Evolutionary conservation across 1,140 invertebrate species (phyloP).

Genomic region (Pseudobourletiella spinata): DNA sequence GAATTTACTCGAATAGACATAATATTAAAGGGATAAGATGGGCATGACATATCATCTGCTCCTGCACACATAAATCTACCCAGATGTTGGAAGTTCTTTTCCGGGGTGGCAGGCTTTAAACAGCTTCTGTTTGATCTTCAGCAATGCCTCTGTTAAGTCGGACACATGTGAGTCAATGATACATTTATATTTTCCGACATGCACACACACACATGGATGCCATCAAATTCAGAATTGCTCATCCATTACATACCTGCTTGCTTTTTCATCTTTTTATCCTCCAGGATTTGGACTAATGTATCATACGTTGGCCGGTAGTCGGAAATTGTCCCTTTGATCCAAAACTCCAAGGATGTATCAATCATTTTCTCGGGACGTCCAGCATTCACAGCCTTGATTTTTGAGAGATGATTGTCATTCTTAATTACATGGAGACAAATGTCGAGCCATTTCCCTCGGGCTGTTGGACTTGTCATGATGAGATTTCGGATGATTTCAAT

Average conservation of each 20-base stretch:
- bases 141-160: no score
- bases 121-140: no score
- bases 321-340: not conserved
- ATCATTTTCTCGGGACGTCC: slow-evolving; percentile 8
- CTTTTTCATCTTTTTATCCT: slow-evolving; percentile 7
- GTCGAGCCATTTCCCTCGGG: slow-evolving; percentile 7
- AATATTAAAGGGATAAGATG: no score
- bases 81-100: no score
- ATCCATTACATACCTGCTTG: slow-evolving; percentile 2
- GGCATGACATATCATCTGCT: no score
- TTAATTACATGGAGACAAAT: not conserved
- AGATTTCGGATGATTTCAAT: slow-evolving; percentile 3
- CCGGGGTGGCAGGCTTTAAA: no score
- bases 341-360: slow-evolving; percentile 5
- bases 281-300: not conserved
- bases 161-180: no score
- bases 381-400: slow-evolving; percentile 4
- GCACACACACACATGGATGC: no score
- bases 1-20: no score
- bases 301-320: not conserved
- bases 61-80: no score
- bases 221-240: no score
- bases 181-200: no score
- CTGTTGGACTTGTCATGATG: slow-evolving; percentile 3
- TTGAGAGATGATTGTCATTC: not conserved